Percentiles rank a stretch among this genome's conserved stretches.
Evolutionary conservation across 2,113 vertebrate species (phyloP).

Genomic region (Lamprologus ornatipinnis): DNA sequence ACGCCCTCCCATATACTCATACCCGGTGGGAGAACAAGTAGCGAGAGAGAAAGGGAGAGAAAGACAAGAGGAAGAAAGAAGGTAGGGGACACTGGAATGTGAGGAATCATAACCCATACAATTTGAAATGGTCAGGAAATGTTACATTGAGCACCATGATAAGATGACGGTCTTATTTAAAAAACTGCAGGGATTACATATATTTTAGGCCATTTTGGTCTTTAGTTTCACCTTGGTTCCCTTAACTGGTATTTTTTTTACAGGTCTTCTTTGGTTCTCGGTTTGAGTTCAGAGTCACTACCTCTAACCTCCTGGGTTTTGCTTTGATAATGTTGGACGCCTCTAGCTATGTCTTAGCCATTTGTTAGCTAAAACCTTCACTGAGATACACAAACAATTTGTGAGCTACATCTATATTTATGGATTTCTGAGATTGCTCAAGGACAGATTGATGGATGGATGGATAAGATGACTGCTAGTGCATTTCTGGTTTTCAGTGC

Average conservation of each 20-base stretch:
- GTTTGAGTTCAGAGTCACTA: background rate
- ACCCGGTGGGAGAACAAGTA: background rate
- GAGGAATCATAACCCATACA: background rate
- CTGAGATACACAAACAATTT: background rate
- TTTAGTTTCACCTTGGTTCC: background rate
- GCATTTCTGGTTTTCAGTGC: background rate
- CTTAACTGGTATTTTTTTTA: background rate
- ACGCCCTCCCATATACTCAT: background rate
- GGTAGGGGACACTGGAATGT: background rate
- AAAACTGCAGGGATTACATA: rapidly evolving
- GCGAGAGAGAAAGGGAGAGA: background rate
- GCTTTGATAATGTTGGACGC: background rate
- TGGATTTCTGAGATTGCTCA: background rate
- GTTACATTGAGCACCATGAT: background rate
- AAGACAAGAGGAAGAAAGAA: background rate
- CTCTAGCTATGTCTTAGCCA: background rate
- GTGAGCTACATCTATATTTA: background rate
- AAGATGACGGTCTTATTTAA: background rate
- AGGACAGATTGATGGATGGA: background rate
- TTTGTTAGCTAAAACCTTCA: background rate
- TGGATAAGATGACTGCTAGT: background rate
- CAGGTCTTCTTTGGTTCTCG: background rate
- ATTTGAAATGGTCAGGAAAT: background rate
- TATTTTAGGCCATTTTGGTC: background rate
- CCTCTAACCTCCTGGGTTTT: background rate